Conservation (phyloP, 2,797 vertebrate species). For the Erethizon dorsatum region DNA sequence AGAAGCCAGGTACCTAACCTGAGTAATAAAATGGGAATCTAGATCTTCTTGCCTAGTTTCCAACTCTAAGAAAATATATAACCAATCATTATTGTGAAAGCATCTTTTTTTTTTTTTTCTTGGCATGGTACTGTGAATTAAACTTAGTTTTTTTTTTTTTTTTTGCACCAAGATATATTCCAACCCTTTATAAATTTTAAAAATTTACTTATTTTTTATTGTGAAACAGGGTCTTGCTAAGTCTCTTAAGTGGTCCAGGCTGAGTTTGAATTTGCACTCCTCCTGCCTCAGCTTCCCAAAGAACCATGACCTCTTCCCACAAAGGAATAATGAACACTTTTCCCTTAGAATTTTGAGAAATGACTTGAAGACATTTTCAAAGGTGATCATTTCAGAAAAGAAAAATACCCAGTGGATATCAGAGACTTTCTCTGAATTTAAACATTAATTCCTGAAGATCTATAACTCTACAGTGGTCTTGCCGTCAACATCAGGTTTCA, state of each 20-base stretch:
- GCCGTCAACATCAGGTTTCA: neutral
- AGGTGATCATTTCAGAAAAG: neutral
- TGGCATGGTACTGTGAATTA: neutral
- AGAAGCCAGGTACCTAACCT: too few relatives aligned
- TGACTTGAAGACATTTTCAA: neutral
- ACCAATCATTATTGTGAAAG: neutral
- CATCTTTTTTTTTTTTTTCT: neutral
- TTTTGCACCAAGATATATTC: neutral
- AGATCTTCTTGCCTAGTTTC: neutral
- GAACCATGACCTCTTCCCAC: neutral
- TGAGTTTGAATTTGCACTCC: neutral
- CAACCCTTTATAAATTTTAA: neutral
- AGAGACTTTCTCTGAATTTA: neutral
- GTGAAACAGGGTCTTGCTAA: neutral
- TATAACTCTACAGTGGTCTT: neutral
- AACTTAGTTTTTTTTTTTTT: neutral
- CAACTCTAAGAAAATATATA: neutral
- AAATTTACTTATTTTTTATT: fast-evolving
- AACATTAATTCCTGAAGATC: neutral
- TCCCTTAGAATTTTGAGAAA: neutral
- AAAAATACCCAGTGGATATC: neutral
- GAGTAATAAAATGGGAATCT: neutral
- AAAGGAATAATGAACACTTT: neutral
- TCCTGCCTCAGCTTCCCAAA: neutral
- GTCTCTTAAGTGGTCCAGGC: neutral